These are phyloP conservation scores for Willowsia nigromaculata DNA, from an alignment of 2,888 invertebrate species.

Conservation along the genomic window DNA sequence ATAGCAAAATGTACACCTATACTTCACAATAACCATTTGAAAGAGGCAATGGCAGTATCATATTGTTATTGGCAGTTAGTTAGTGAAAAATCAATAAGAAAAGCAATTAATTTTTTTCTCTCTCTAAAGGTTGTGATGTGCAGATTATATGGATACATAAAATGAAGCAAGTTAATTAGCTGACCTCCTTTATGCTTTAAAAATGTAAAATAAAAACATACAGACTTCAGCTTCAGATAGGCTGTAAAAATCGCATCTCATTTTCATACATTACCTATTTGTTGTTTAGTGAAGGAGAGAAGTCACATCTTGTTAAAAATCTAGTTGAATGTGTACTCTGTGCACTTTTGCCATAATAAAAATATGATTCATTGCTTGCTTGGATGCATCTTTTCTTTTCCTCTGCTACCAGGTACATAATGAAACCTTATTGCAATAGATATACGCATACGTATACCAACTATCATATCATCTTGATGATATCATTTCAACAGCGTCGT, in stretches of 20 bases:
- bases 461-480: constrained; percentile 40
- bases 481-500: constrained; percentile 34
- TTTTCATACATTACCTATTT: constrained; percentile 19
- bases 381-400: background rate
- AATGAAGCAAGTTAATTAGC: constrained; percentile 58
- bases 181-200: constrained; percentile 52
- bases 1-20: background rate
- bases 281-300: background rate
- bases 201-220: background rate
- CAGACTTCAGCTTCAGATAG: background rate
- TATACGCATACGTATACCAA: background rate
- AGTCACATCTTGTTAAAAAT: constrained; percentile 14
- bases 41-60: background rate
- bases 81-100: constrained; percentile 25
- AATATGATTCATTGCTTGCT: constrained; percentile 41
- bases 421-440: no score
- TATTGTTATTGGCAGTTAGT: background rate
- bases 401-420: constrained; percentile 1
- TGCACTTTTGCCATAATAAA: background rate
- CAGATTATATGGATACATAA: background rate
- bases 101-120: constrained; percentile 42
- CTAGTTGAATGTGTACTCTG: background rate
- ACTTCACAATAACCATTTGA: background rate
- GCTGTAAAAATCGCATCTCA: constrained; percentile 41
- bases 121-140: background rate